These are phyloP conservation scores for Drosophila varians DNA, from an alignment of 1,140 invertebrate species.

Conservation along the genomic window DNA sequence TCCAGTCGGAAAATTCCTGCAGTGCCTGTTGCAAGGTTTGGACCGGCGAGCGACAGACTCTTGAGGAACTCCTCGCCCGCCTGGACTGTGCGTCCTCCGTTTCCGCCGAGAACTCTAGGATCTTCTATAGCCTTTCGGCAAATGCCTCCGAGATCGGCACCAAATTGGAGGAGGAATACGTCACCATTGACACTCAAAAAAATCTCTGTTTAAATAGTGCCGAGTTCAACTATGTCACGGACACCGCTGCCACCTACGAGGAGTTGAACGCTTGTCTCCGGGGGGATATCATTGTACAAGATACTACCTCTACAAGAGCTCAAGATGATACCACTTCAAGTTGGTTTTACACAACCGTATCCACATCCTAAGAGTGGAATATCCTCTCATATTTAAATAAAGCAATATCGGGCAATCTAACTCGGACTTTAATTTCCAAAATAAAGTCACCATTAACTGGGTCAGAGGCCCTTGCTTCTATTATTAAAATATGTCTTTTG, in stretches of 20 bases:
- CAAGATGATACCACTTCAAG: too few species aligned
- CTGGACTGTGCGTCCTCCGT: background rate
- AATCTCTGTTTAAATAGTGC: background rate
- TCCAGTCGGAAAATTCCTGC: background rate
- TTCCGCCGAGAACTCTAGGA: background rate
- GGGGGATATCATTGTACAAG: background rate
- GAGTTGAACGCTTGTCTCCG: background rate
- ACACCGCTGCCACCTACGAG: background rate
- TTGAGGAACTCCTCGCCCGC: background rate
- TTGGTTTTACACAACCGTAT: too few species aligned
- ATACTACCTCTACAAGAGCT: too few species aligned
- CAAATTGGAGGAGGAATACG: background rate
- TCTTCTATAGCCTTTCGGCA: background rate
- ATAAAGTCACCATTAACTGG: too few species aligned
- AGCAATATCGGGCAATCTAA: background rate
- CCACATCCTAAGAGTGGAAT: too few species aligned
- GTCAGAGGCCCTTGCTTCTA: too few species aligned
- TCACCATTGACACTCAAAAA: background rate
- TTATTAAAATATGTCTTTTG: too few species aligned
- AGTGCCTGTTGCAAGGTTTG: background rate
- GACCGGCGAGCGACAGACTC: background rate
- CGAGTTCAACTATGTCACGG: background rate
- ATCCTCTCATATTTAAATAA: too few species aligned
- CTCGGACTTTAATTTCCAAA: background rate
- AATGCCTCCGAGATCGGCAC: background rate